Base-by-base conservation (phyloP, 30 jellyfish, hydroid and myxozoan genomes). In the Aurelia aurita region DNA sequence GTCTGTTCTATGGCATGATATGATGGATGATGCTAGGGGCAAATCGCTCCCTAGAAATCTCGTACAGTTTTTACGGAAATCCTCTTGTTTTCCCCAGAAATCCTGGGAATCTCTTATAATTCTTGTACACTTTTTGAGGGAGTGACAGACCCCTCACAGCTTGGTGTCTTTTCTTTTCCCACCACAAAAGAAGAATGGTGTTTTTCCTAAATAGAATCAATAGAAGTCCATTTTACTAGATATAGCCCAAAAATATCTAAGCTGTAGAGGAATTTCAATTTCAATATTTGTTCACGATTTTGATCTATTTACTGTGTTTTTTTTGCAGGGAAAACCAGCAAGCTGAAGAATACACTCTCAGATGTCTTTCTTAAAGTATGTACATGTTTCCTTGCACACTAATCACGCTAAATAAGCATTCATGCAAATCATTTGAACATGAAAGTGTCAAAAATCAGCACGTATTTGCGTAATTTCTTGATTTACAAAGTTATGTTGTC, bases 331-430 rank as follows among this genome's bases (percentile, higher is more conserved):
- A 55, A 55, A 55, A 55, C 66, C 11, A 55, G 66, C 27, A 55
- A 55, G 26, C 66, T 55, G 66, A 55, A 55, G 28, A 18, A 55
- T 55, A 3, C 28, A 3, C 66, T 23, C 66, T 3, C 66, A 5
- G 66, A 55, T 55, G 66, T 55, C 66, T 55, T 55, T 55, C 66
- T 55, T 55, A 55, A 55, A 55, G 66, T 55, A 55, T 55, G 66
- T 55, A 3, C 5, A 22, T 19, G 66, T 5, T 55, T 11, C 10
- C 26, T 18, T 55, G 66, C 11, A 3, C 66, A 55, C 66, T 18
- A 2, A 55, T 55, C 28, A 55, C 10, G 27, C 27, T 55, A 3
- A 55, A 55, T 55, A 55, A 18, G 66, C 66, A 55, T 55, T 55
- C 66, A 55, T 55, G 6, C 66, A 55, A 55, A 3, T 55, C 11